A percentile compares a stretch with the other conserved stretches of the same genome.
phyloP scores from a whole-genome alignment of 2,113 vertebrate genomes.

The Nothocercus julius region DNA sequence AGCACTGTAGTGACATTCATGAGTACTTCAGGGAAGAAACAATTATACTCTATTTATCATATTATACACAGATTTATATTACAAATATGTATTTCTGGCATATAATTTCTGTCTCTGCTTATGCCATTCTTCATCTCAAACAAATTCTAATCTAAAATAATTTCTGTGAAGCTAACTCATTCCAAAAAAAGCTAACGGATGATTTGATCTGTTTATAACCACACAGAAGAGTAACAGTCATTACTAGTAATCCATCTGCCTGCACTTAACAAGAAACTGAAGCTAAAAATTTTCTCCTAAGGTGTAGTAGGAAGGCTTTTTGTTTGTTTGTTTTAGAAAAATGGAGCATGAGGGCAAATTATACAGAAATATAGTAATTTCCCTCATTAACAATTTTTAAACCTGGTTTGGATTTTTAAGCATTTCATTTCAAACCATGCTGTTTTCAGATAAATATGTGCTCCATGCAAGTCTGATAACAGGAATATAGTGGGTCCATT shows the following conservation, averaged over 20 bases:
- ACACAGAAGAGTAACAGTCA: not conserved
- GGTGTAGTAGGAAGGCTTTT: not conserved
- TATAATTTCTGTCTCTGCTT: not conserved
- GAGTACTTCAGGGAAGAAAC: not conserved
- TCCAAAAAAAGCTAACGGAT: not conserved
- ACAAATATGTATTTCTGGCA: not conserved
- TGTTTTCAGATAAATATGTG: not conserved
- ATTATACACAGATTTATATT: no score
- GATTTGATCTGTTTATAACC: not conserved
- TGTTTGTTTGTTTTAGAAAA: not conserved
- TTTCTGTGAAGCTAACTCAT: not conserved
- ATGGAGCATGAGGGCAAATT: not conserved
- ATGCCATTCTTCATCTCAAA: not conserved
- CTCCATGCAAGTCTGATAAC: no score
- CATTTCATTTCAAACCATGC: not conserved
- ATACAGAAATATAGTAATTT: not conserved
- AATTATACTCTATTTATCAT: not conserved
- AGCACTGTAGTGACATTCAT: not conserved
- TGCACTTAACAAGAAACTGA: not conserved
- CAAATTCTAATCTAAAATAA: not conserved
- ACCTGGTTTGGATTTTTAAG: not conserved
- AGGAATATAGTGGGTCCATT: no score
- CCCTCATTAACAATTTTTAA: not conserved
- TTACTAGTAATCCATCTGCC: not conserved
- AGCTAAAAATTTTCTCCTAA: not conserved